phyloP scores from a whole-genome alignment of 2,797 vertebrate genomes.

The Salarias fasciatus region DNA sequence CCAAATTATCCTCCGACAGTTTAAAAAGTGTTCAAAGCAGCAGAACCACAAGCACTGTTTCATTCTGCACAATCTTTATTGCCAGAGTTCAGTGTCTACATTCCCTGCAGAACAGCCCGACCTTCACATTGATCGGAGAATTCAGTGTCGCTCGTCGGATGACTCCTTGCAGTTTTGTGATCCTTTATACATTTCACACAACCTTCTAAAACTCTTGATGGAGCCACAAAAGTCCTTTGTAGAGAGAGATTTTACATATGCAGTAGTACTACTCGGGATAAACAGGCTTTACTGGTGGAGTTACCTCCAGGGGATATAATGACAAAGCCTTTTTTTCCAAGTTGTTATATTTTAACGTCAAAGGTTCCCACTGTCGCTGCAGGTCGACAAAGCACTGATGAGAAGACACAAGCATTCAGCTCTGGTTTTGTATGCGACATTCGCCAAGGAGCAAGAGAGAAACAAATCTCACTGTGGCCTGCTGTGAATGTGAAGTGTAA shows the following conservation, averaged over 20 bases:
- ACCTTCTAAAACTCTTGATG: background rate
- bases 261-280: background rate
- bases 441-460: background rate
- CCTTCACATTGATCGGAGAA: no score
- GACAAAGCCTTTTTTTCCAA: no score
- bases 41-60: background rate
- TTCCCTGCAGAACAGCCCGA: background rate
- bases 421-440: conserved; percentile 19
- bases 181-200: background rate
- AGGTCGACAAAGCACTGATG: conserved; percentile 1
- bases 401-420: conserved; percentile 15
- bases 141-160: no score
- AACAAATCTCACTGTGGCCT: conserved; percentile 1
- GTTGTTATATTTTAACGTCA: background rate
- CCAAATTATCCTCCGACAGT: no score
- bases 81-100: background rate
- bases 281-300: background rate
- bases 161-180: no score
- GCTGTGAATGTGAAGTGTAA: background rate
- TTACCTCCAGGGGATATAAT: background rate
- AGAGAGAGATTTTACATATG: background rate
- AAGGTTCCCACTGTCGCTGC: background rate
- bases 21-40: background rate
- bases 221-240: background rate
- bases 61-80: background rate